phyloP scores from a whole-genome alignment of 2,113 vertebrate genomes.

The Thomomys bottae region DNA sequence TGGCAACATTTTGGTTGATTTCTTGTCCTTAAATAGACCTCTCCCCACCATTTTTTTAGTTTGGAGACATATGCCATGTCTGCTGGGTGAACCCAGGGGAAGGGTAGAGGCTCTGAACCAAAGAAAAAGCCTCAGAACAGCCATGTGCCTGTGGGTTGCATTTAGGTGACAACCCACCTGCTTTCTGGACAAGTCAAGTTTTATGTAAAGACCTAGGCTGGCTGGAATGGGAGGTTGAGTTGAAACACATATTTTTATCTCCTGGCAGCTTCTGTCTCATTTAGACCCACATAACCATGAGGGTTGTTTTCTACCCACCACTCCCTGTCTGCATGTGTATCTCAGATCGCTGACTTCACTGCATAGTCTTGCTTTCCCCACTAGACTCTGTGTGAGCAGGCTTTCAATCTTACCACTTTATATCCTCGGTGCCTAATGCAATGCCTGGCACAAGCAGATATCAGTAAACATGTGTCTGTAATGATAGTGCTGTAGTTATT shows the following conservation, averaged over 20 bases:
- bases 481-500: background rate
- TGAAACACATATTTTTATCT: background rate
- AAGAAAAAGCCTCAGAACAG: background rate
- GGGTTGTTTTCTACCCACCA: too few species aligned
- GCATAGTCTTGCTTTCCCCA: background rate
- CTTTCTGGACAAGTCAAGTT: background rate
- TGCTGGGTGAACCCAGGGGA: background rate
- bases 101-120: background rate
- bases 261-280: background rate
- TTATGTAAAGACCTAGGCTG: background rate
- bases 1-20: background rate
- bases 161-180: rapidly evolving
- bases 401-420: background rate
- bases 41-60: background rate
- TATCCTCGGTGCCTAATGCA: background rate
- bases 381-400: background rate
- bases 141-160: rapidly evolving
- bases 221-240: background rate
- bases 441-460: background rate
- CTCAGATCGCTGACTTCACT: background rate
- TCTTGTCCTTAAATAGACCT: background rate
- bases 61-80: background rate
- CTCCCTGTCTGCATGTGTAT: background rate
- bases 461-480: background rate
- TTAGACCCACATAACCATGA: background rate